Base-by-base conservation (phyloP, 2,888 invertebrate genomes). In the Hecatera dysodea region DNA sequence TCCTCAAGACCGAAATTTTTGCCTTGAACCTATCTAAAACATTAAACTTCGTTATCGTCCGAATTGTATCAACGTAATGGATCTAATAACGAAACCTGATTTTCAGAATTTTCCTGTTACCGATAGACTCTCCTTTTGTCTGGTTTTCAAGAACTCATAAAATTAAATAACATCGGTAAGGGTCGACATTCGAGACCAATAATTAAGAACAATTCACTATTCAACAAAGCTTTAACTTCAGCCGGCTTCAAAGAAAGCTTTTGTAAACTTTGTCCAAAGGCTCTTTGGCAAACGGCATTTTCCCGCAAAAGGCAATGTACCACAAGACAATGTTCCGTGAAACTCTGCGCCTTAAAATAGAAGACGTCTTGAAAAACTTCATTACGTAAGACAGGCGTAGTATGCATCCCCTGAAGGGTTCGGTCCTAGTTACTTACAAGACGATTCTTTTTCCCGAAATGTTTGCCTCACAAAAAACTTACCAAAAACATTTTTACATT, bases 241-340 rank as follows among this genome's bases (percentile, higher is more conserved):
- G 48, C 9, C 8, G 46, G 42, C 19, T 50, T 55, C 53, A 62
- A 76, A 63, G 46, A 65, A 60, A 64, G 57, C 55, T 56, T 11
- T 66, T 24, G n/a, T 11, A 53, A 80, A 80, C n/a, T 62, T 69
- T 69, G 19, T 52, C 7, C 19, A 57, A 62, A 69, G 56, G 62
- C 42, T 33, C 59, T 61, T 65, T 64, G 52, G 17, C 56, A 62
- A 62, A 53, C 33, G 36, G 42, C 12, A 66, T 60, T 24, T 66
- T 46, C 9, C 24, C 48, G 36, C 67, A 71, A 68, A 62, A 67
- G 50, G 17, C 69, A 78, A 67, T 52, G 74, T 66, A 19, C 53
- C 63, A 63, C 52, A 70, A 59, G 46, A 44, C 79, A 79, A 75
- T 66, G 65, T 64, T n/a, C 67, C 72, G 64, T 70, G 67, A 79